Base-by-base conservation (phyloP, 2,888 invertebrate species). In the Tenthredo scrophulariae region DNA sequence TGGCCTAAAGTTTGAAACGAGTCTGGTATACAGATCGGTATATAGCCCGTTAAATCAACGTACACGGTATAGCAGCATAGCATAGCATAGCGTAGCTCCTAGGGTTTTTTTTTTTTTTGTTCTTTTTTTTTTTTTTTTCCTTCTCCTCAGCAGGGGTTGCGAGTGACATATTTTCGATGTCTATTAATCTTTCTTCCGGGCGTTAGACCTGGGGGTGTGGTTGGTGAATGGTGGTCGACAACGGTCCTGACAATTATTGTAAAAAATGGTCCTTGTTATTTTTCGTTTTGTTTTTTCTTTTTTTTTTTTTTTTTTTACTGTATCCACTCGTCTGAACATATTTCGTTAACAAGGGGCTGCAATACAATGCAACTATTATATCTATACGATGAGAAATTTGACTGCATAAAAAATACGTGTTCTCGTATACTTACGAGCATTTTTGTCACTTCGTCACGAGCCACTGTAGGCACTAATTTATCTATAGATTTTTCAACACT, bases 101-200 rank as follows among this genome's bases (percentile, higher is more conserved):
- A 18, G 33, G 29, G 29, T 79, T 37, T 62, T 58, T 80, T 40
- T 29, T 50, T 22, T 54, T 58, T 58, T 7, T 62, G n/a, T n/a
- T n/a, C n/a, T n/a, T n/a, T 79, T 37, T 62, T 58, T 80, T 40
- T 29, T 50, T 22, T 54, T 58, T 58, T 7, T 62, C 6, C 33
- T 40, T 40, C 58, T 5, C 40, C 22, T 37, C 80, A 9, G n/a
- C 46, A 67, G 58, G 83, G 50, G 58, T 85, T 86, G 86, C 85
- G 22, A 46, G 50, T 85, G 85, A 85, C 85, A 77, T 85, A 85
- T 85, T 85, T 85, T 79, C 79, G 85, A 67, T 87, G 87, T 87
- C 87, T 86, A 89, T 89, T 88, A 89, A 88, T 89, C 89, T 87
- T 83, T 83, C 46, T 67, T 37, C 62, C 83, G 46, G 22, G 80